These are phyloP conservation scores for Cichlasoma orientale DNA, from an alignment of 2,797 vertebrate species.

Conservation along the genomic window DNA sequence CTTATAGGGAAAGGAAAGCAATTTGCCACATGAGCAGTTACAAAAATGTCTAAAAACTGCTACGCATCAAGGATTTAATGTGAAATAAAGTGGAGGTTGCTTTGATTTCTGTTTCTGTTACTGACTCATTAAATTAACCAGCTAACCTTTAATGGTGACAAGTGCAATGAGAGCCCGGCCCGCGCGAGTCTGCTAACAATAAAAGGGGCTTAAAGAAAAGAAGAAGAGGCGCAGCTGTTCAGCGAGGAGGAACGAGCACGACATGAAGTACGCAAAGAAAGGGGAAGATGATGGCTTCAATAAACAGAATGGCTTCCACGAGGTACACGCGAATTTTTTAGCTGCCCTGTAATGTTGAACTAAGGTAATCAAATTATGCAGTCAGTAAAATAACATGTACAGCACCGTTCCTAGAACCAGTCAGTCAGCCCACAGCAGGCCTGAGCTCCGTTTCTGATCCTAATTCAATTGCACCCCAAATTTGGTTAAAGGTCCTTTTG, in stretches of 20 bases:
- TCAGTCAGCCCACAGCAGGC: slow-evolving; percentile 30
- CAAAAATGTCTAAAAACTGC: slow-evolving; percentile 33
- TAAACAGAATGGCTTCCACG: slow-evolving; percentile 37
- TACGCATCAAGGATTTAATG: slow-evolving; percentile 46
- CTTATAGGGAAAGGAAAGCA: slow-evolving; percentile 57
- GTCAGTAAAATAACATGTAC: slow-evolving; percentile 42
- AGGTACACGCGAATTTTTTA: slow-evolving; percentile 53
- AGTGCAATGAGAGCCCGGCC: slow-evolving; percentile 16
- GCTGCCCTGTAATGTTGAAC: slow-evolving; percentile 47
- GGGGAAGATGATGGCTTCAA: slow-evolving; percentile 39
- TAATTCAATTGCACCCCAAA: slow-evolving; percentile 64
- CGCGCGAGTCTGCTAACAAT: slow-evolving; percentile 14
- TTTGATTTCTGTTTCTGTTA: slow-evolving; percentile 53
- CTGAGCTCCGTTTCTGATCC: slow-evolving; percentile 30
- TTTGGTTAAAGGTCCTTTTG: slow-evolving; percentile 53
- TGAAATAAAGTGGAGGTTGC: slow-evolving; percentile 43
- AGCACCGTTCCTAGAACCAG: slow-evolving; percentile 34
- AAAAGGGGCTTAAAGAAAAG: slow-evolving; percentile 21
- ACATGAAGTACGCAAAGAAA: slow-evolving; percentile 34
- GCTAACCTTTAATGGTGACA: slow-evolving; percentile 46
- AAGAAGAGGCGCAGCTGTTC: slow-evolving; percentile 49
- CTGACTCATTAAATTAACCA: slow-evolving; percentile 53
- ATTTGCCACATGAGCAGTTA: slow-evolving; percentile 57
- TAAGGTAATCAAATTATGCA: slow-evolving; percentile 45
- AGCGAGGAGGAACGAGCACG: slow-evolving; percentile 35